Percentiles rank a stretch among this genome's conserved stretches.
phyloP scores from a whole-genome alignment of 2,888 invertebrate species.

The Pollenia griseotomentosa region DNA sequence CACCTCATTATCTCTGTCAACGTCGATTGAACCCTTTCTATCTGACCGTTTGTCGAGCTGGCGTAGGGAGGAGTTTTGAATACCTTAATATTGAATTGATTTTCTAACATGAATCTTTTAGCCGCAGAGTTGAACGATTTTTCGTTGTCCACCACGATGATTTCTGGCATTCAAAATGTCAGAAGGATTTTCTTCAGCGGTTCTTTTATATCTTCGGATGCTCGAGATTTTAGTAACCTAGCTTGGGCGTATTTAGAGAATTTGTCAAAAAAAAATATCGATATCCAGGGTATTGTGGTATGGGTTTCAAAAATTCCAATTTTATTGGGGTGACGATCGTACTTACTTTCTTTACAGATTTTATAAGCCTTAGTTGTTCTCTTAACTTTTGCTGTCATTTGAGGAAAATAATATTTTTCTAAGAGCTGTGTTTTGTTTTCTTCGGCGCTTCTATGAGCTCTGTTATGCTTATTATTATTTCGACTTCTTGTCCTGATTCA shows the following conservation, averaged over 20 bases:
- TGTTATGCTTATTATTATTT: too few relatives aligned
- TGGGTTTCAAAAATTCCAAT: background rate
- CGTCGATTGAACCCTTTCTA: background rate
- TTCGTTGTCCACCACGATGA: conserved; percentile 7
- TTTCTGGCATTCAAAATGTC: background rate
- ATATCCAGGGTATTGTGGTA: background rate
- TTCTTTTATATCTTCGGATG: background rate
- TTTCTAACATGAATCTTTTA: conserved; percentile 6
- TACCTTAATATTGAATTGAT: conserved; percentile 9
- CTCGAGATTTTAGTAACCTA: background rate
- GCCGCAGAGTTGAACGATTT: background rate
- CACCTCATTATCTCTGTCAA: conserved; percentile 9
- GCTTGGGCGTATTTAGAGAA: background rate
- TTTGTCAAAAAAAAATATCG: too few relatives aligned
- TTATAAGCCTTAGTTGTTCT: background rate
- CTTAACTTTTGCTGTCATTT: background rate
- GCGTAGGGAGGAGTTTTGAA: background rate
- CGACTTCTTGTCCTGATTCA: too few relatives aligned
- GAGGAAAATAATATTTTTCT: background rate
- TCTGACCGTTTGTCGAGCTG: background rate
- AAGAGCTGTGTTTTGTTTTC: too few relatives aligned
- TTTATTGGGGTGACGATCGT: background rate
- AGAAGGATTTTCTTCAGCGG: background rate
- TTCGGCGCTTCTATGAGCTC: too few relatives aligned
- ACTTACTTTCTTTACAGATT: background rate